Conservation (phyloP, 2,113 vertebrate genomes). For the Genyomyrus donnyi region DNA sequence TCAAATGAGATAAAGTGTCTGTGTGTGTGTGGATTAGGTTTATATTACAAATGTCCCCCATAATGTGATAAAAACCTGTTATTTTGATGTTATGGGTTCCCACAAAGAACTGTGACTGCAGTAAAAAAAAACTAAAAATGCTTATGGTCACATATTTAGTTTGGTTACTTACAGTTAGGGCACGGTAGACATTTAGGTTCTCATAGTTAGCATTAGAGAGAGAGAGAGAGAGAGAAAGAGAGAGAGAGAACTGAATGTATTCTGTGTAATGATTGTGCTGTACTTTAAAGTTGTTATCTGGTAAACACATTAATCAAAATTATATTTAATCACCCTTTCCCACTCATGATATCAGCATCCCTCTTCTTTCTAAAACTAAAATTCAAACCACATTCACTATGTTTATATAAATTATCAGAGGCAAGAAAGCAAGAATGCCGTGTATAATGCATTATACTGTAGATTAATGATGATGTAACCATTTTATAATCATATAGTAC, state of each 20-base stretch:
- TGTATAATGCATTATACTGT: neutral
- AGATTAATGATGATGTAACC: neutral
- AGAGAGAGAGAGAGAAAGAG: too few species aligned
- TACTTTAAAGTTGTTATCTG: neutral
- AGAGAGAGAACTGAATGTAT: neutral
- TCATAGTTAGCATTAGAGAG: too few species aligned
- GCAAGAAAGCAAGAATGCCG: neutral
- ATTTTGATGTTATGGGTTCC: too few species aligned
- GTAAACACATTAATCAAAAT: neutral
- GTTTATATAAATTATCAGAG: neutral
- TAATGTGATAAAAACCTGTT: too few species aligned
- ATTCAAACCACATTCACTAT: neutral
- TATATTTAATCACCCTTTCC: neutral
- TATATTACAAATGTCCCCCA: too few species aligned
- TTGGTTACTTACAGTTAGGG: too few species aligned
- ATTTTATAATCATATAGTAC: neutral
- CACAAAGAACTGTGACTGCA: too few species aligned
- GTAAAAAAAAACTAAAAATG: too few species aligned
- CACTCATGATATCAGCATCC: neutral
- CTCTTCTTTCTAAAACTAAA: neutral
- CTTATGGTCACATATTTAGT: too few species aligned
- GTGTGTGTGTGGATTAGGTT: neutral
- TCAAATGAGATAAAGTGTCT: neutral
- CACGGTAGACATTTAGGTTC: too few species aligned
- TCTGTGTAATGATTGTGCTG: neutral